phyloP scores from a whole-genome alignment of 2,113 vertebrate genomes.

The Hyaena hyaena region DNA sequence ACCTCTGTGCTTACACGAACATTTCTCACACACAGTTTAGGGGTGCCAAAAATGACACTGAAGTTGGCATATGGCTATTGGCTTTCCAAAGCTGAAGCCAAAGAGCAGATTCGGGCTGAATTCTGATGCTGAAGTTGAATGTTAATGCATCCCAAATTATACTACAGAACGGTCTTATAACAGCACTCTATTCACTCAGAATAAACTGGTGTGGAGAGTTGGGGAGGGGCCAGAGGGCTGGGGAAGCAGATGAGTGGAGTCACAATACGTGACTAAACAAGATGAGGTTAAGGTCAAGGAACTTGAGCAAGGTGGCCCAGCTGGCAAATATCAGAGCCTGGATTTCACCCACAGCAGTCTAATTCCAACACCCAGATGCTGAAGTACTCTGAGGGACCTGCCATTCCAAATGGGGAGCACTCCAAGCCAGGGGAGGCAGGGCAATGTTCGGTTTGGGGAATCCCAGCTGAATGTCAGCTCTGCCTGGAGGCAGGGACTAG shows the following conservation, averaged over 20 bases:
- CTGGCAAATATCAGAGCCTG: not conserved
- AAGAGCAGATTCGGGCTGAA: not conserved
- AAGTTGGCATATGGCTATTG: not conserved
- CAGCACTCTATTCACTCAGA: not conserved
- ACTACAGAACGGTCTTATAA: not conserved
- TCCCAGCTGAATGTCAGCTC: not conserved
- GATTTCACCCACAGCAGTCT: not conserved
- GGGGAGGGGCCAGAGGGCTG: not conserved
- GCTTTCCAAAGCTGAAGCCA: not conserved
- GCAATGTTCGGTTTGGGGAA: too few species aligned
- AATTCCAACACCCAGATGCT: not conserved
- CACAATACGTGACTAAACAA: not conserved
- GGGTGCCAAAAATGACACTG: not conserved
- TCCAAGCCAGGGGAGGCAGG: not conserved
- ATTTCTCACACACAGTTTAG: not conserved
- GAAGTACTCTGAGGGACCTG: not conserved
- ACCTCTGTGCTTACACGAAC: not conserved
- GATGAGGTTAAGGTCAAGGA: not conserved
- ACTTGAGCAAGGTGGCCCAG: not conserved
- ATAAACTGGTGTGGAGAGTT: not conserved
- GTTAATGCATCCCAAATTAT: not conserved
- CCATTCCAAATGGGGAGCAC: not conserved
- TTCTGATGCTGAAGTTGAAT: not conserved
- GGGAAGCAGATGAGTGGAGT: not conserved
- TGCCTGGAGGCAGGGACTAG: not conserved